Base-by-base conservation (phyloP, 92 coral and sea anemone genomes). In the Muricea muricata region DNA sequence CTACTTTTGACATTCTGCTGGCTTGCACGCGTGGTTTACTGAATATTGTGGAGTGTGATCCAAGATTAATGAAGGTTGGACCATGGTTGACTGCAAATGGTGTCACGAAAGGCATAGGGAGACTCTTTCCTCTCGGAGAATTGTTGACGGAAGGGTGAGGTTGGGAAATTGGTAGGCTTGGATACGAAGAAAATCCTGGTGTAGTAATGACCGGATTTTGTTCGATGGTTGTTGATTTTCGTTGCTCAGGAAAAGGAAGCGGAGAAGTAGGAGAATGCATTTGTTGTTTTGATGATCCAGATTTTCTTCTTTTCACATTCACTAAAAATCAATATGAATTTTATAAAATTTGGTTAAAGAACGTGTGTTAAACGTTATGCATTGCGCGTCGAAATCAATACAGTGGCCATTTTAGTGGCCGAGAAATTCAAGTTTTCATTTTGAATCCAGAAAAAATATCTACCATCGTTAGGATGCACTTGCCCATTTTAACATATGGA, bases 61-160 rank as follows among this genome's bases (percentile, higher is more conserved):
- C 82, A 0, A 77, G 47, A 26, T 77, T 77, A 52, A 77, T 77
- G 24, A 54, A 77, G n/a, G 82, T 77, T 34, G 82, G 82, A 0
- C 68, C 82, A 37, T 77, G 68, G 69, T 77, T 77, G 26, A 77
- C 82, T 24, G 82, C 48, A 56, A 77, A 77, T 11, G 82, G 82
- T 30, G 82, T 54, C 17, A 34, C 31, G 35, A 77, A 56, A 77
- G 82, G 68, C 82, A 77, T 77, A 6, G 60, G 68, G 32, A 37
- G 47, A 77, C 56, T 77, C 32, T 60, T 60, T 4, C 32, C 68
- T 60, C 32, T 14, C 3, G 75, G 32, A 25, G 75, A 7, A 68
- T 34, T 68, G 13, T 40, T 54, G 46, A 77, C 18, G 31, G 54
- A 33, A 7, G 69, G 31, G 37, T 54, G 33, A 77, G 41, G 26